A percentile compares a stretch with the other conserved stretches of the same genome.
phyloP scores from a whole-genome alignment of 1,140 invertebrate species.

The Popillia japonica region DNA sequence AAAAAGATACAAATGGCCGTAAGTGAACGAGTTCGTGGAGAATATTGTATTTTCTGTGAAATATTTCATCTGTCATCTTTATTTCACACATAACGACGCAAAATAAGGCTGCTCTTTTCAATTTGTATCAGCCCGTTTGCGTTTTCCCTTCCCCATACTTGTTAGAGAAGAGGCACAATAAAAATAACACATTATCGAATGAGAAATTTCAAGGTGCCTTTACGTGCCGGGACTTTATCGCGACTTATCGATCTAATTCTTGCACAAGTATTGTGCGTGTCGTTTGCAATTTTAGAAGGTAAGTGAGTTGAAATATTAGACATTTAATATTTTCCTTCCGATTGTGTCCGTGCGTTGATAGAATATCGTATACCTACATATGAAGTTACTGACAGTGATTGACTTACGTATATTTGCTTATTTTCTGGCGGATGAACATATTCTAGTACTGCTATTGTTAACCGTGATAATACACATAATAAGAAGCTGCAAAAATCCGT shows the following conservation, averaged over 20 bases:
- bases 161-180: conserved; percentile 29
- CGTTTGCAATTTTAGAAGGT: conserved; percentile 16
- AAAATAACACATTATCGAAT: conserved; percentile 34
- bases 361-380: no score
- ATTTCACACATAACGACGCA: conserved; percentile 20
- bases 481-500: no score
- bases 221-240: conserved; percentile 33
- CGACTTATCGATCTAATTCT: conserved; percentile 17
- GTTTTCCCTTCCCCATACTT: conserved; percentile 7
- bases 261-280: conserved; percentile 13
- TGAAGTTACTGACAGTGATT: no score
- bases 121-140: conserved; percentile 21
- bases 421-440: no score
- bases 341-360: background rate
- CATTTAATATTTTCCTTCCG: conserved; percentile 21
- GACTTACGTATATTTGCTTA: no score
- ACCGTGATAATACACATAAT: no score
- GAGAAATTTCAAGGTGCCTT: conserved; percentile 33
- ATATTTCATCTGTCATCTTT: conserved; percentile 34
- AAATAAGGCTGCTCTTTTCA: conserved; percentile 18
- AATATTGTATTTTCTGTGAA: conserved; percentile 29
- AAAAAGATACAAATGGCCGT: conserved; percentile 34
- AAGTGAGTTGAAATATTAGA: background rate
- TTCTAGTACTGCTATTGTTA: no score
- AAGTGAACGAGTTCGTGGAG: conserved; percentile 21